Percentiles rank a stretch among this genome's conserved stretches.
phyloP scores from a whole-genome alignment of 2,888 invertebrate species.

The Pristionchus exspectatus region DNA sequence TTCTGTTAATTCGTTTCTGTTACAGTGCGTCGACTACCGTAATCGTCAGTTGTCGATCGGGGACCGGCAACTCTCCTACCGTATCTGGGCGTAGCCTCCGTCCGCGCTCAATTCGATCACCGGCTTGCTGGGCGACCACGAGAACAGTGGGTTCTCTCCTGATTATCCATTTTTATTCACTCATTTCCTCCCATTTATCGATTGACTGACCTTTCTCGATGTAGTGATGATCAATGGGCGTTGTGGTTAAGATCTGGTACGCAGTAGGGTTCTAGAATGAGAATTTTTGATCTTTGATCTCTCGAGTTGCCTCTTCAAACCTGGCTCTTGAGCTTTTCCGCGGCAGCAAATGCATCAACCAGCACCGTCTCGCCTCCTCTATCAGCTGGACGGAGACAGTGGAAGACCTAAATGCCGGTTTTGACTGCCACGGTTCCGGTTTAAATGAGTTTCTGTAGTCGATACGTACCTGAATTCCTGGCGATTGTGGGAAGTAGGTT shows the following conservation, averaged over 20 bases:
- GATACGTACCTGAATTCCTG: constrained; percentile 81
- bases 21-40: not conserved
- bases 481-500: constrained; percentile 87
- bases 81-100: constrained; percentile 63
- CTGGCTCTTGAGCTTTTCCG: constrained; percentile 79
- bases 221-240: constrained; percentile 66
- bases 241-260: constrained; percentile 82
- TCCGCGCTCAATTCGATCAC: constrained; percentile 63
- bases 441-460: not conserved
- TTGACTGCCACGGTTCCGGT: not conserved
- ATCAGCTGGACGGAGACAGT: constrained; percentile 83
- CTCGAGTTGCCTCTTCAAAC: not conserved
- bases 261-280: constrained; percentile 81
- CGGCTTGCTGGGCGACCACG: constrained; percentile 57
- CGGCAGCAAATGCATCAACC: constrained; percentile 87
- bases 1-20: not conserved
- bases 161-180: constrained; percentile 20
- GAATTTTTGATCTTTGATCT: not conserved
- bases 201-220: constrained; percentile 80
- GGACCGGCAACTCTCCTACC: constrained; percentile 52
- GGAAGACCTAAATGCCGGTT: constrained; percentile 81
- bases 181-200: not conserved
- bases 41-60: constrained; percentile 38
- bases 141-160: constrained; percentile 52
- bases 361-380: constrained; percentile 87